Conservation (phyloP, 2,888 invertebrate species). For the Andrena fulva region DNA sequence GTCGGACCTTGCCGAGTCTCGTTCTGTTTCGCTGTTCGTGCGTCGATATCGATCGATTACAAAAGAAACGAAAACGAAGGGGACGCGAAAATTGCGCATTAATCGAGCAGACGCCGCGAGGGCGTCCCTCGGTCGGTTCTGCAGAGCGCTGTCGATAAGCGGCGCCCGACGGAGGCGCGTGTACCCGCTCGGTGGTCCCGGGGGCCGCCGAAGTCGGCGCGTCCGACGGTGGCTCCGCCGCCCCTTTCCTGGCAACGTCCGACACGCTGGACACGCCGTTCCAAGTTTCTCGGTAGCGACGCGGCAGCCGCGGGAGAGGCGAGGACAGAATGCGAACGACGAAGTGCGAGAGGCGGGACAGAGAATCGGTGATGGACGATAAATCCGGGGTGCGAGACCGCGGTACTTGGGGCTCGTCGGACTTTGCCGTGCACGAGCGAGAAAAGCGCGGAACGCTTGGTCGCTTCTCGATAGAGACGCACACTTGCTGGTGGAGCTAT, state of each 20-base stretch:
- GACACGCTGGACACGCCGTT: constrained; percentile 38
- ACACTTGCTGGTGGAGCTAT: no score
- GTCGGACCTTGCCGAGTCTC: constrained; percentile 71
- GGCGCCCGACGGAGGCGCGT: not conserved
- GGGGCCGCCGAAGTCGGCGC: not conserved
- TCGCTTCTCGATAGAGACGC: constrained; percentile 10
- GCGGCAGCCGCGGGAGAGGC: constrained; percentile 30
- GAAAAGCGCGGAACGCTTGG: constrained; percentile 43
- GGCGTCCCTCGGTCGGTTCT: constrained; percentile 5
- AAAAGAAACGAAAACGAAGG: not conserved
- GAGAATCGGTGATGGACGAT: constrained; percentile 42
- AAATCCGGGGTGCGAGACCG: constrained; percentile 22
- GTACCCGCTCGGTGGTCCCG: no score
- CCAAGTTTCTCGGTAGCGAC: constrained; percentile 31
- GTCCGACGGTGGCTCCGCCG: not conserved
- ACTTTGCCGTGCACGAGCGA: constrained; percentile 56
- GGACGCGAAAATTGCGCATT: not conserved
- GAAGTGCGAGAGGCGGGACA: constrained; percentile 45
- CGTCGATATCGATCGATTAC: constrained; percentile 18
- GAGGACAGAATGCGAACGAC: constrained; percentile 24
- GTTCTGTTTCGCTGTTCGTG: constrained; percentile 38
- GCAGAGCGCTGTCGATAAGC: not conserved
- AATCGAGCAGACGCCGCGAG: constrained; percentile 3
- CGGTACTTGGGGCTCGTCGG: constrained; percentile 42
- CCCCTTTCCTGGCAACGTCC: constrained; percentile 57